Evolutionary conservation across 2,113 vertebrate species (phyloP), one percentile per base, ranked within the genome.

Genomic region (Sinocyclocheilus anophthalmus): DNA sequence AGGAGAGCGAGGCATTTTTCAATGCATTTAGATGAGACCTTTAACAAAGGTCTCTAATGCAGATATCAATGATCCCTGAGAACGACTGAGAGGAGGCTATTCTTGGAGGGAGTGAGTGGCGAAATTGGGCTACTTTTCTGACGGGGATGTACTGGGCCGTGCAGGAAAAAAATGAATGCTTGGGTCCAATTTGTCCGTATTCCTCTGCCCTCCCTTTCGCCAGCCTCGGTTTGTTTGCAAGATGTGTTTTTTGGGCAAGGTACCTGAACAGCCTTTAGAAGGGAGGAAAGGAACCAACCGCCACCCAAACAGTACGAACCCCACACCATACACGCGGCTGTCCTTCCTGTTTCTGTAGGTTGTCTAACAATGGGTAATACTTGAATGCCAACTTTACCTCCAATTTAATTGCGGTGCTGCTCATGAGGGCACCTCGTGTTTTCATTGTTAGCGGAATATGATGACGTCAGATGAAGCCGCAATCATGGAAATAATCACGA

Each of bases 1-100:
- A 89, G 90, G 91, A 93, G 93, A 87, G 92, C 77, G 91, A 90
- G 90, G 90, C 88, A 88, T 92, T 95, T 95, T 95, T 94, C 95
- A 94, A 95, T 95, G 95, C 94, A 95, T 95, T 95, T 95, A 94
- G 93, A 95, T 95, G 94, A 95, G 95, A 94, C 94, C 94, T 95
- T 94, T 94, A 95, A 94, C 94, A 95, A 94, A 94, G 94, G 94
- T 94, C 94, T 93, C 94, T 93, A 94, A 95, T 93, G 92, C 92
- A 95, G 94, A 94, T 94, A 95, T 95, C 93, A 95, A 93, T 95
- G 94, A 94, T 94, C 91, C 93, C 94, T 84, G 91, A 90, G 92
- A 92, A n/a, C n/a, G n/a, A n/a, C n/a, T n/a, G n/a, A n/a, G n/a
- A n/a, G n/a, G 92, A 90, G 91, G 94, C 93, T 94, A 94, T 94